phyloP scores from a whole-genome alignment of 2,888 invertebrate genomes.

The Epistrophella euchroma region DNA sequence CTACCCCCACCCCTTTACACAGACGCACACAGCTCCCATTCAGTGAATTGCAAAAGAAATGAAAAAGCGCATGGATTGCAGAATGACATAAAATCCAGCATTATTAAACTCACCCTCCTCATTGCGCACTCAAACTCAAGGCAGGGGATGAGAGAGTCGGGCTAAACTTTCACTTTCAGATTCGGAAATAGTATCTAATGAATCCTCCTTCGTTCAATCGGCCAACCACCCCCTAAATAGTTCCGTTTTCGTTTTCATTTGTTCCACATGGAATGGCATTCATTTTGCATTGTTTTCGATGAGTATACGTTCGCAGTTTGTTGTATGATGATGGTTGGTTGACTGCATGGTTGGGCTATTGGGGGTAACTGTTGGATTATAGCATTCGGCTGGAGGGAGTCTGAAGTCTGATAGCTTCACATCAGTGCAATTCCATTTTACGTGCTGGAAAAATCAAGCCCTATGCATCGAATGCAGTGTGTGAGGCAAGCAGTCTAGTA shows the following conservation, averaged over 20 bases:
- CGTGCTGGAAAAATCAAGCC: slow-evolving; percentile 45
- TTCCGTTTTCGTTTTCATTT: slow-evolving; percentile 76
- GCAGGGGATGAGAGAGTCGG: not conserved
- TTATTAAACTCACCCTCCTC: not conserved
- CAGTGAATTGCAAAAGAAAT: slow-evolving; percentile 25
- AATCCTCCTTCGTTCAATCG: slow-evolving; percentile 19
- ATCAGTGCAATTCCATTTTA: slow-evolving; percentile 67
- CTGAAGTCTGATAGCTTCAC: slow-evolving; percentile 43
- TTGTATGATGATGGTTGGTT: not conserved
- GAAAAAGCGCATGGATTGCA: slow-evolving; percentile 67
- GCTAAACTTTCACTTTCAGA: slow-evolving; percentile 67
- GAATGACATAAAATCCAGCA: slow-evolving; percentile 49
- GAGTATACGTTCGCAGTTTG: not conserved
- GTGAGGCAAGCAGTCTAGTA: slow-evolving; percentile 15
- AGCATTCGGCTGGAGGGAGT: slow-evolving; percentile 53
- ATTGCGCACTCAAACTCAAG: not conserved
- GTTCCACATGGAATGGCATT: slow-evolving; percentile 64
- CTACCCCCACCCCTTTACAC: not conserved
- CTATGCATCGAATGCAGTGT: not conserved
- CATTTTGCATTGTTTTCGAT: slow-evolving; percentile 50
- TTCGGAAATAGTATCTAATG: slow-evolving; percentile 61
- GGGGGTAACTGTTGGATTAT: slow-evolving; percentile 48
- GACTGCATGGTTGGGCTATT: not conserved
- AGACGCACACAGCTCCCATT: not conserved
- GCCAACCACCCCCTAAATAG: slow-evolving; percentile 57